Base-by-base conservation (phyloP, 2,113 vertebrate species). In the Cepphus grylle region DNA sequence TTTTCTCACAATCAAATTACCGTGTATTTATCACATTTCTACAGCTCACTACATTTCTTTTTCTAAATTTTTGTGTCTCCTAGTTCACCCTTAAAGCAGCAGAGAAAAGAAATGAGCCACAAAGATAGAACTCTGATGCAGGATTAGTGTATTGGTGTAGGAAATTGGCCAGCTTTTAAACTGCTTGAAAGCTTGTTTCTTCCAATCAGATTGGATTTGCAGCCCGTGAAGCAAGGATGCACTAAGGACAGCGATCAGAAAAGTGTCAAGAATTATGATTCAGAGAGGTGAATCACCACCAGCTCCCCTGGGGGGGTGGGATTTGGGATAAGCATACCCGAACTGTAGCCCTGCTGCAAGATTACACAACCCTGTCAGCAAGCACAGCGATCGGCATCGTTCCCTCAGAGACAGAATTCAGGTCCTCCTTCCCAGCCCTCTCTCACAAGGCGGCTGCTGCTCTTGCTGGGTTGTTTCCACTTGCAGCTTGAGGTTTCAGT, bases 221-320 rank as follows among this genome's bases (percentile, higher is more conserved):
- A 96, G 80, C 40, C 83, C 5, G 0, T 18, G 74, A 87, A 90
- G 53, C 91, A 95, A 91, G 96, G 89, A 92, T 11, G 0, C 45
- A 2, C 8, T 42, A 38, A 93, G 94, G 87, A 82, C 93, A 86
- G 66, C 1, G n/a, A 88, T 88, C 38, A 91, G 86, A 65, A 91
- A 88, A 96, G 85, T 77, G 4, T 94, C 96, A 97, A 91, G 95
- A 96, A 96, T 95, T 80, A 61, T 96, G 96, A 96, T 93, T 95
- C 96, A 97, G 81, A 38, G 93, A 66, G 20, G 84, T 95, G 94
- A 97, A 91, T 96, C 96, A 96, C 91, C 86, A 87, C 19, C 94
- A 87, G 78, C 78, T 91, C 94, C 83, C 91, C 90, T 22, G 66
- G 22, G 49, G 69, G 34, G 52, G 56, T 66, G 88, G 89, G 84